Evolutionary conservation across 2,888 invertebrate species (phyloP), one percentile per base, ranked within the genome.

Genomic region (Mimachlamys varia): DNA sequence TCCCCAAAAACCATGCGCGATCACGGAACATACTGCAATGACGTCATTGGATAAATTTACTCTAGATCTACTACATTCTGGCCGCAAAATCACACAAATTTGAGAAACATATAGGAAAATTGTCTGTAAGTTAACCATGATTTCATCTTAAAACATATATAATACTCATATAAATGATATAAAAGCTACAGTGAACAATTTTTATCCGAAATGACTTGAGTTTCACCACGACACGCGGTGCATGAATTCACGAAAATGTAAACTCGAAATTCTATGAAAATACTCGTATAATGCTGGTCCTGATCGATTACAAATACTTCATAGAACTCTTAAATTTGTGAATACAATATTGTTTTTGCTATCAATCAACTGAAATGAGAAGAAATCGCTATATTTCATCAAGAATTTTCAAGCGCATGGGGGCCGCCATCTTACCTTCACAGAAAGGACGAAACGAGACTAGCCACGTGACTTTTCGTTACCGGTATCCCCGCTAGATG

Each of bases 401-500:
- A 0, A 27, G 13, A 33, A 76, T 76, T 76, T 76, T 76, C 76
- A 27, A 76, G 76, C 27, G 33, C 33, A 76, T 76, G 76, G 76
- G 76, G 76, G 76, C 76, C 76, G 76, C 76, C 76, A 76, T 76
- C 76, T 76, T 76, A 76, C 76, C 76, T 76, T 76, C 76, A 76
- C 76, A 76, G 27, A 76, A 76, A 76, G 76, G 33, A 76, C 76
- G 76, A 76, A 76, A 76, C 76, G 76, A 76, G 76, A 27, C 76
- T 12, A 22, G 33, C 19, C 76, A 76, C 27, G 76, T 76, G 76
- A 76, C 76, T 76, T 33, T 76, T 76, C 76, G 76, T 76, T 76
- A 76, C 76, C 76, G 76, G 76, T 33, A 76, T 76, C 76, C 76
- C 76, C 76, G 76, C 76, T 76, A 76, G 76, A 76, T 76, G 76